Evolutionary conservation across 1,140 invertebrate genomes (phyloP).

Genomic region (Trachymyrmex cornetzi): DNA sequence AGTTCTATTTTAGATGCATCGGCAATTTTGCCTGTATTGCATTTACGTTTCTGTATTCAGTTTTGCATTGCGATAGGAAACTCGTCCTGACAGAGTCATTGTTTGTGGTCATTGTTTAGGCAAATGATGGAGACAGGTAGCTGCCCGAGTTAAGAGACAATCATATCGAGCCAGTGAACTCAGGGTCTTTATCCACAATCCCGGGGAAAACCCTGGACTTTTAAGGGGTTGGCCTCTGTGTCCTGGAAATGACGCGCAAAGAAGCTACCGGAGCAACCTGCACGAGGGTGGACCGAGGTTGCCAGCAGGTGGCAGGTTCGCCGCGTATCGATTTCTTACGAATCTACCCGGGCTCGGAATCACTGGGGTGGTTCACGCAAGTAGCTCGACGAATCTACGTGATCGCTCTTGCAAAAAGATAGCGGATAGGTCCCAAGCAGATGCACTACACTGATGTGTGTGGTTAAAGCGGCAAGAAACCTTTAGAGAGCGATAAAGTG

Average conservation of each 20-base stretch:
- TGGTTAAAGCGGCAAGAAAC: neutral
- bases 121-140: conserved; percentile 9
- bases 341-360: conserved; percentile 81
- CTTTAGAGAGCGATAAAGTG: neutral
- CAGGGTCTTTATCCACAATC: conserved; percentile 23
- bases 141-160: neutral
- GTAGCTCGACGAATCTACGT: conserved; percentile 46
- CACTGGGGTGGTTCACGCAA: conserved; percentile 59
- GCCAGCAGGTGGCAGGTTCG: conserved; percentile 84
- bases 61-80: conserved; percentile 16
- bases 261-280: conserved; percentile 56
- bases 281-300: conserved; percentile 79
- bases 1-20: neutral
- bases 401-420: conserved; percentile 35
- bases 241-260: conserved; percentile 49
- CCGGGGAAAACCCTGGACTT: conserved; percentile 24
- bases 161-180: conserved; percentile 14
- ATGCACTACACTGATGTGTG: neutral
- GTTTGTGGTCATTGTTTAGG: conserved; percentile 23
- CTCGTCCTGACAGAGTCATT: neutral
- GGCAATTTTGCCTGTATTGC: neutral
- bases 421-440: neutral
- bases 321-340: conserved; percentile 84
- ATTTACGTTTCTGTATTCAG: conserved; percentile 1
- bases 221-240: conserved; percentile 38